Evolutionary conservation across 2,888 invertebrate genomes (phyloP), one percentile per base, ranked within the genome.

Genomic region (Alloplasta piceator): DNA sequence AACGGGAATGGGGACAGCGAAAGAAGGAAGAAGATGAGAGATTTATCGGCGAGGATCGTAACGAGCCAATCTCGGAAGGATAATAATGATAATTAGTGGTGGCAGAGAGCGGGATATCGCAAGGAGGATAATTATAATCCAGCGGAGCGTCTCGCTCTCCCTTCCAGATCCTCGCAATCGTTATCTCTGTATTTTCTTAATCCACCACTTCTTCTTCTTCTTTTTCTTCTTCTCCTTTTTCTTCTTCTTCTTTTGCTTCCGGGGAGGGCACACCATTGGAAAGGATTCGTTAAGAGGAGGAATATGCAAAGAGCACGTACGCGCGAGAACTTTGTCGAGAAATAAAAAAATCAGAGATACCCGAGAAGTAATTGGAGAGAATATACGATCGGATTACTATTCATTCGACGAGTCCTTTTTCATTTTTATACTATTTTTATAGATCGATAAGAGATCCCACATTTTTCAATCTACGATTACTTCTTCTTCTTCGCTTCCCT

Each of bases 31-130:
- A n/a, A 52, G 52, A 52, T 16, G 48, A 26, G 26, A 60, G 50
- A 75, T 67, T 26, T 41, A 52, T 60, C 12, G 26, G 26, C 26
- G 60, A 60, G 16, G 60, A 75, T 67, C 43, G 41, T 75, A 52
- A 55, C 60, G 52, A 75, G 39, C 52, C 67, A 60, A 75, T 75
- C 50, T 61, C 52, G 60, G n/a, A 67, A 75, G 36, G 43, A 52
- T 75, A 43, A 67, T 38, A 67, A 52, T 60, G 52, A 75, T 75
- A 58, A 75, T 52, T 61, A 58, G 26, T 41, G 6, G 7, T 10
- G 36, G 55, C 63, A 55, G 12, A 12, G 14, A 66, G 50, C 6
- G n/a, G 26, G 12, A 9, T 46, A 38, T 58, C 26, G n/a, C 12
- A 2, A 12, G 9, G 16, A 50, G 66, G 50, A 66, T 50, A 3